phyloP scores from a whole-genome alignment of 2,888 invertebrate genomes.

The Scaptodrosophila latifasciaeformis region DNA sequence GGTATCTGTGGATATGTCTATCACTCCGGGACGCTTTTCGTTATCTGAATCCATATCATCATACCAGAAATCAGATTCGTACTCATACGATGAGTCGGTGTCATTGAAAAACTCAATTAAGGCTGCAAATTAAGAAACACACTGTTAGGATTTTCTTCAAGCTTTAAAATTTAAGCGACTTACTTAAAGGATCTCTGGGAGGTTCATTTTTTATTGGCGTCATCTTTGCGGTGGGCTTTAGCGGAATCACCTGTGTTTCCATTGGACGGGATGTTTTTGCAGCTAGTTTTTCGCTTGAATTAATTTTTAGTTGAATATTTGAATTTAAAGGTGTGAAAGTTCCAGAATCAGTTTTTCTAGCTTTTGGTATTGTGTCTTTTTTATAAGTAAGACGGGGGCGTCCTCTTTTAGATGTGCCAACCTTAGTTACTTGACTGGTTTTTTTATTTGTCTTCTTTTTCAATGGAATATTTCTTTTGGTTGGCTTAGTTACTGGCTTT shows the following conservation, averaged over 20 bases:
- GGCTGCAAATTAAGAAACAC: constrained; percentile 16
- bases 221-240: background rate
- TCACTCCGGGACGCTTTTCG: constrained; percentile 29
- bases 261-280: constrained; percentile 47
- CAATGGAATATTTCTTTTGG: constrained; percentile 18
- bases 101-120: constrained; percentile 30
- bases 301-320: no score
- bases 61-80: constrained; percentile 42
- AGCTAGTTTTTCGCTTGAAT: no score
- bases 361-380: no score
- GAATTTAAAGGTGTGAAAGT: no score
- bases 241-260: constrained; percentile 8
- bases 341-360: background rate
- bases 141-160: background rate
- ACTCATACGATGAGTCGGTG: constrained; percentile 38
- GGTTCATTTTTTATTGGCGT: background rate
- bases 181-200: background rate
- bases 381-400: no score
- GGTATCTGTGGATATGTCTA: constrained; percentile 54
- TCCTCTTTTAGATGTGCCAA: no score
- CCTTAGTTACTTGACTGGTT: no score
- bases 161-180: background rate
- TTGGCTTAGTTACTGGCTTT: constrained; percentile 15
- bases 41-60: constrained; percentile 37
- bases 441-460: no score